A percentile compares a stretch with the other conserved stretches of the same genome.
Conservation (phyloP, 2,113 vertebrate species). For the Garra rufa region DNA sequence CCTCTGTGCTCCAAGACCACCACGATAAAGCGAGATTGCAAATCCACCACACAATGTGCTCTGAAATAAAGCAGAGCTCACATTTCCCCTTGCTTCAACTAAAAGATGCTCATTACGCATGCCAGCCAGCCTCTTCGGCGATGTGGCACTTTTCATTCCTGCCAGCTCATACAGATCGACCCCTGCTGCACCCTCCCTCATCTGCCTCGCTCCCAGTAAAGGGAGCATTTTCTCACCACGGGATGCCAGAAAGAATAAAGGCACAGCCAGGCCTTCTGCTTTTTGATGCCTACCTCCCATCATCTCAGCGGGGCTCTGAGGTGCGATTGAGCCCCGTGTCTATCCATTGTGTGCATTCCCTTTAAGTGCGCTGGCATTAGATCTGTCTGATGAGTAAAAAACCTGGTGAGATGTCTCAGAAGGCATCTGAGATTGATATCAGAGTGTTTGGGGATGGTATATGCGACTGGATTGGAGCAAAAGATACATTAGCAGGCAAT, state of each 20-base stretch:
- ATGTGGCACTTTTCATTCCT: slow-evolving; percentile 30
- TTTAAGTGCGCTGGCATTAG: slow-evolving; percentile 5
- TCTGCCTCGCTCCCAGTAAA: slow-evolving; percentile 25
- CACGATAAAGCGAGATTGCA: background rate
- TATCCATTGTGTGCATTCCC: background rate
- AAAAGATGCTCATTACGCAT: background rate
- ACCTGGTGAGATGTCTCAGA: background rate
- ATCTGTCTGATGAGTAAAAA: slow-evolving; percentile 24
- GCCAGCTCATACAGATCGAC: slow-evolving; percentile 8
- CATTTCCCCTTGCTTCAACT: slow-evolving; percentile 9
- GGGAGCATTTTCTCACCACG: slow-evolving; percentile 36
- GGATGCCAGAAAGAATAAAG: slow-evolving; percentile 1
- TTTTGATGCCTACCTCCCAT: slow-evolving; percentile 36
- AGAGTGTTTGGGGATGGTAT: background rate
- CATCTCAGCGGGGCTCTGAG: slow-evolving; percentile 21
- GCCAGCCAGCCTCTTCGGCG: background rate
- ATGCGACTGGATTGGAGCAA: background rate
- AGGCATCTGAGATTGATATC: slow-evolving; percentile 19
- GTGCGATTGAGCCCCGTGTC: background rate
- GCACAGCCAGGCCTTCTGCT: slow-evolving; percentile 30
- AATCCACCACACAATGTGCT: background rate
- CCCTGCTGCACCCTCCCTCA: slow-evolving; percentile 19
- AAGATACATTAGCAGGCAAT: background rate
- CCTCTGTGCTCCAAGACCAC: background rate
- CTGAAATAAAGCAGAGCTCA: background rate